Conservation (phyloP, 1,140 invertebrate genomes). For the Conus ventricosus region DNA sequence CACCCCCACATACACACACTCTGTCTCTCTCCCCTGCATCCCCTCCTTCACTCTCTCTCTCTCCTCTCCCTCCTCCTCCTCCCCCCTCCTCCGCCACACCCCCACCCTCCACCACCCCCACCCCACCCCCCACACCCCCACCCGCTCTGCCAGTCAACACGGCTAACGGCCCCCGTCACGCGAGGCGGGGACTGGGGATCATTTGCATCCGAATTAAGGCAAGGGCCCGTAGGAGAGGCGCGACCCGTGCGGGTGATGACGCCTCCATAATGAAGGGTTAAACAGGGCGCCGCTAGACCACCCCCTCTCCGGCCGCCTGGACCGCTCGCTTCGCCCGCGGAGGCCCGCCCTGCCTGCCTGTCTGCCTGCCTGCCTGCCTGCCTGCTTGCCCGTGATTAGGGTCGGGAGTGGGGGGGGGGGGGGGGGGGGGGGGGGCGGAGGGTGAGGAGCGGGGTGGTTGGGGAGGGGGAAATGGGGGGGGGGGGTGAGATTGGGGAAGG, state of each 20-base stretch:
- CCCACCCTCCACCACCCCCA: too few relatives aligned
- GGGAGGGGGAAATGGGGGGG: not conserved
- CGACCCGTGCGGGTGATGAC: not conserved
- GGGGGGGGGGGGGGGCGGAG: not conserved
- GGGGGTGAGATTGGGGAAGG: not conserved
- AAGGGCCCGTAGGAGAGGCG: not conserved
- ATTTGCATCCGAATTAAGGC: constrained; percentile 33
- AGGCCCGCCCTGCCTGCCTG: too few relatives aligned
- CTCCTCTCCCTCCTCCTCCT: not conserved
- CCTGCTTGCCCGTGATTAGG: not conserved
- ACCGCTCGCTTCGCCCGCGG: too few relatives aligned
- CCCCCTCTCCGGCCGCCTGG: not conserved
- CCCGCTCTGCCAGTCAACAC: not conserved
- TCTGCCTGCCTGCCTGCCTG: not conserved
- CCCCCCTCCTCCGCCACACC: too few relatives aligned
- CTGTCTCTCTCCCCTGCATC: not conserved
- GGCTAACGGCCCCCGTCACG: constrained; percentile 20
- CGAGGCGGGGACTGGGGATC: constrained; percentile 20
- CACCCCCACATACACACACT: not conserved
- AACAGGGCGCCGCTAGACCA: constrained; percentile 13
- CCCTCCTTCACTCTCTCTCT: not conserved
- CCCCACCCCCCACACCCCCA: not conserved
- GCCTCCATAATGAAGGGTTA: constrained; percentile 30
- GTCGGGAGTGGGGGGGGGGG: not conserved
- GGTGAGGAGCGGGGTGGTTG: not conserved